phyloP scores from a whole-genome alignment of 2,888 invertebrate species.

The Atrina japonica region DNA sequence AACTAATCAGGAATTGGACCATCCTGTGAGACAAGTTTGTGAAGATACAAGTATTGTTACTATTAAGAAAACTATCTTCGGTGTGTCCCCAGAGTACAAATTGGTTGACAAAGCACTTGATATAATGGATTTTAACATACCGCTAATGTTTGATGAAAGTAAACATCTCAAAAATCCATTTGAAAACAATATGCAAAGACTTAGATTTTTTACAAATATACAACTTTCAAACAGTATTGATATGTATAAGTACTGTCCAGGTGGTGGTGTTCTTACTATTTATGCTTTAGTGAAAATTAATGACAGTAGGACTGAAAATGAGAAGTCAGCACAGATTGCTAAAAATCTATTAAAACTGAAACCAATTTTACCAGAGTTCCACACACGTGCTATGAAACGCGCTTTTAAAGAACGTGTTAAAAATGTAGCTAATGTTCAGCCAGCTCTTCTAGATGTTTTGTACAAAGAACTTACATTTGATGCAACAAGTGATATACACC shows the following conservation, averaged over 20 bases:
- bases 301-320: constrained; percentile 24
- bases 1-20: constrained; percentile 17
- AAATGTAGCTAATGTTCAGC: constrained; percentile 27
- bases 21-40: constrained; percentile 13
- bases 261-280: constrained; percentile 29
- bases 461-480: constrained; percentile 48
- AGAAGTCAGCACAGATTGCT: constrained; percentile 12
- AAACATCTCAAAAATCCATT: constrained; percentile 29
- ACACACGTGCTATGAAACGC: constrained; percentile 37
- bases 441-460: constrained; percentile 36
- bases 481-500: constrained; percentile 34
- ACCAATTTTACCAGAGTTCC: constrained; percentile 37
- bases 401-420: constrained; percentile 33
- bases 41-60: constrained; percentile 2
- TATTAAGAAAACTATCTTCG: neutral
- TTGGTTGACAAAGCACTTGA: constrained; percentile 25
- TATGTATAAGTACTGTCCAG: constrained; percentile 41
- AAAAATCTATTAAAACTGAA: neutral
- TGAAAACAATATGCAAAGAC: constrained; percentile 30
- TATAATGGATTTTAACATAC: constrained; percentile 17
- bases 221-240: constrained; percentile 37
- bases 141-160: constrained; percentile 45
- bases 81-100: constrained; percentile 10
- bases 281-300: constrained; percentile 25
- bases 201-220: constrained; percentile 36